Percentiles rank a stretch among this genome's conserved stretches.
phyloP scores from a whole-genome alignment of 2,888 invertebrate genomes.

The Chironomus tentans region DNA sequence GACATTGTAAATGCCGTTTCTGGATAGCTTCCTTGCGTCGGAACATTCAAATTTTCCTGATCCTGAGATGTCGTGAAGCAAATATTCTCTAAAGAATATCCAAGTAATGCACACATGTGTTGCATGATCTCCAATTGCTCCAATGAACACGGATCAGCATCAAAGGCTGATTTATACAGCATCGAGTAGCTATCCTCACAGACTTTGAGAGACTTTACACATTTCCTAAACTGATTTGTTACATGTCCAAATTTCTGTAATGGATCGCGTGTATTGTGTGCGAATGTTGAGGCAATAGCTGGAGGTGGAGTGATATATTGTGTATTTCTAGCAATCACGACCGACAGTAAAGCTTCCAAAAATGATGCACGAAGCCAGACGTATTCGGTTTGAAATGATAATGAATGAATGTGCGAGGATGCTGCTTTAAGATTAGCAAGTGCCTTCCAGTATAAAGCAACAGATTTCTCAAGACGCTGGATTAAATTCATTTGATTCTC shows the following conservation, averaged over 20 bases:
- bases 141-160: constrained; percentile 71
- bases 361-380: constrained; percentile 65
- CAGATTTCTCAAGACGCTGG: constrained; percentile 46
- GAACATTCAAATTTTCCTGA: constrained; percentile 38
- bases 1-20: constrained; percentile 35
- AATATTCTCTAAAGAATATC: constrained; percentile 39
- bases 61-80: constrained; percentile 41
- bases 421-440: constrained; percentile 45
- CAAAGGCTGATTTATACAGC: constrained; percentile 74
- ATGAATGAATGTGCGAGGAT: constrained; percentile 42
- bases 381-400: constrained; percentile 64
- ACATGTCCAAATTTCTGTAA: constrained; percentile 70
- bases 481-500: constrained; percentile 40
- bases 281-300: constrained; percentile 76
- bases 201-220: constrained; percentile 59
- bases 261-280: constrained; percentile 68
- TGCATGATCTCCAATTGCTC: constrained; percentile 57
- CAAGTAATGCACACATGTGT: constrained; percentile 39
- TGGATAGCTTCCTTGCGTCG: constrained; percentile 38
- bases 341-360: constrained; percentile 49
- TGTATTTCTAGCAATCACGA: constrained; percentile 43
- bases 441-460: constrained; percentile 55
- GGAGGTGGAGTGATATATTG: constrained; percentile 84
- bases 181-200: constrained; percentile 67
- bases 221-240: constrained; percentile 66